phyloP scores from a whole-genome alignment of 2,113 vertebrate genomes.

The Raphicerus campestris region DNA sequence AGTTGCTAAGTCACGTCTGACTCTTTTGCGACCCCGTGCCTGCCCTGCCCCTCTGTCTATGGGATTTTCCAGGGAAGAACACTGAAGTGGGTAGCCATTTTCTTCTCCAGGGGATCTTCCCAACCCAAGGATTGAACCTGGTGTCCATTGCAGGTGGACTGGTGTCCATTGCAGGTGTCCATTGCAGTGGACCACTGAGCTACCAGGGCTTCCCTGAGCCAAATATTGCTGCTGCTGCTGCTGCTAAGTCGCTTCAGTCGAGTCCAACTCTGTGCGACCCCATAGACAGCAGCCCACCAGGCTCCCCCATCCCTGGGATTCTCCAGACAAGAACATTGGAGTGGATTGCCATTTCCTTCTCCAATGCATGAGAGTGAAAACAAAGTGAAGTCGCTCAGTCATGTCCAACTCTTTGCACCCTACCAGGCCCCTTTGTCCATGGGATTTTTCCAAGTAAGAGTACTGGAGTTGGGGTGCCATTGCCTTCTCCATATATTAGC shows the following conservation, averaged over 20 bases:
- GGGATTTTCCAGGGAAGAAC: not conserved
- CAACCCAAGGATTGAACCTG: not conserved
- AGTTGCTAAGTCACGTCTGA: not conserved
- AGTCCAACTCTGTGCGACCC: not conserved
- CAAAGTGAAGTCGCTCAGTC: no score
- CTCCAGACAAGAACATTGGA: no score
- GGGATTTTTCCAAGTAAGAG: no score
- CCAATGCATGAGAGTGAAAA: no score
- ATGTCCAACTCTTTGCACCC: no score
- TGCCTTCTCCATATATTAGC: not conserved
- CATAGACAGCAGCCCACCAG: not conserved
- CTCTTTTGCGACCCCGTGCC: accelerated
- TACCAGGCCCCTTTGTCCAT: no score
- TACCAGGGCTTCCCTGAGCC: not conserved
- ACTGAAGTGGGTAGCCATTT: not conserved
- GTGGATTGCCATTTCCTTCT: no score
- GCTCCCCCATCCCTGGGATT: accelerated
- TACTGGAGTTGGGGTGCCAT: no score
- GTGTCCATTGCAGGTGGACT: not conserved
- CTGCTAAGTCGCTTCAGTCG: not conserved
- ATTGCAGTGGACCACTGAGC: not conserved
- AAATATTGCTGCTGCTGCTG: not conserved
- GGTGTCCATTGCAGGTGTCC: not conserved
- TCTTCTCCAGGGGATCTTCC: not conserved
- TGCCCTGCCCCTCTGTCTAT: not conserved